These are phyloP conservation scores for Muntiacus reevesi DNA, from an alignment of 2,113 vertebrate species.

Conservation along the genomic window DNA sequence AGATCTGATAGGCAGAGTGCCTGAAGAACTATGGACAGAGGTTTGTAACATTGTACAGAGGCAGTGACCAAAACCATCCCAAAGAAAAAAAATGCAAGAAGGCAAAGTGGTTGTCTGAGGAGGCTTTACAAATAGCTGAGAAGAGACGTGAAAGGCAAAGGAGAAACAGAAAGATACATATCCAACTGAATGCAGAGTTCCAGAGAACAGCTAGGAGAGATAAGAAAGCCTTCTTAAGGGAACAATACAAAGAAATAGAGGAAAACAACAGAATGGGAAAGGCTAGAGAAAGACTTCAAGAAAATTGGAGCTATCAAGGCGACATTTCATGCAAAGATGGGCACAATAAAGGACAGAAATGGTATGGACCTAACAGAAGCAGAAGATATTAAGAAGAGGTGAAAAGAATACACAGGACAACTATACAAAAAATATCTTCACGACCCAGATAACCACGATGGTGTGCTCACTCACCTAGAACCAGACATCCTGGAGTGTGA, in stretches of 20 bases:
- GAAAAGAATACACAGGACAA: neutral
- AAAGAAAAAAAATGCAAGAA: neutral
- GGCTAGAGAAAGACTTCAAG: neutral
- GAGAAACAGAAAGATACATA: neutral
- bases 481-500: neutral
- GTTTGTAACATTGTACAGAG: neutral
- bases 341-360: neutral
- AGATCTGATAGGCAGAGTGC: neutral
- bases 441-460: neutral
- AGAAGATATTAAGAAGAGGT: neutral
- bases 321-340: neutral
- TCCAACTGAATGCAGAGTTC: neutral
- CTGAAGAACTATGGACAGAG: neutral
- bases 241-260: neutral
- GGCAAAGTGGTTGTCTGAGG: neutral
- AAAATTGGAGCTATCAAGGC: neutral
- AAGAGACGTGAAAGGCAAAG: neutral
- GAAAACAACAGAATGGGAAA: neutral
- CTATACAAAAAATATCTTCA: neutral
- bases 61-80: neutral
- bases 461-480: neutral
- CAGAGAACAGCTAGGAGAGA: neutral
- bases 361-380: neutral
- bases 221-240: neutral
- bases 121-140: neutral